Base-by-base conservation (phyloP, 2,888 invertebrate species). In the Tiphia femorata region DNA sequence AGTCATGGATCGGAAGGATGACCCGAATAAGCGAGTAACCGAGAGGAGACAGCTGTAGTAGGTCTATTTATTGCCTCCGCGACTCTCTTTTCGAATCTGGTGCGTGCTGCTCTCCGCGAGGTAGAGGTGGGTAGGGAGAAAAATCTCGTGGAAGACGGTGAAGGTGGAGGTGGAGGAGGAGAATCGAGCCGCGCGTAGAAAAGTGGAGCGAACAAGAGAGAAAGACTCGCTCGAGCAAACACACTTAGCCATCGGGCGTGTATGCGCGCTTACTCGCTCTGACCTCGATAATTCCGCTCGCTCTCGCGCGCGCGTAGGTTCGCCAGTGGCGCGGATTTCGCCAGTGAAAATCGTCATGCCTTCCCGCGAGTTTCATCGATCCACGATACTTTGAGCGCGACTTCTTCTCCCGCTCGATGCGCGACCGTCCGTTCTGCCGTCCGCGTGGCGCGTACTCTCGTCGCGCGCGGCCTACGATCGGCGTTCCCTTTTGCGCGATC, bases 401-500 rank as follows among this genome's bases (percentile, higher is more conserved):
- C 41, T 30, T 30, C 41, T 58, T 49, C 58, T 25, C 38, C 44
- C 50, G 27, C 37, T 44, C 42, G 19, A n/a, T n/a, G n/a, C n/a
- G n/a, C n/a, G n/a, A n/a, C n/a, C n/a, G n/a, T n/a, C n/a, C 51
- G 29, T 37, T 43, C 38, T 41, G 54, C 35, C n/a, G 57, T 58
- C 58, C 57, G 51, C 60, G 50, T 61, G 61, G 55, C 58, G 50
- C 44, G 37, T 62, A 54, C 49, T 50, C 5, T n/a, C 5, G 35
- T 33, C 42, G 49, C 40, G 56, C 49, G 50, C 64, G 54, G 56
- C 58, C 62, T 58, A 55, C 63, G 70, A 60, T 59, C 62, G 61
- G 59, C 74, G 74, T 78, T 80, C 79, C 75, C 77, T 78, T 80
- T 79, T 78, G 70, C 75, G 75, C 79, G 80, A 78, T 79, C 80